These are phyloP conservation scores for Pandemis cinnamomeana DNA, from an alignment of 2,888 invertebrate genomes.

Conservation along the genomic window DNA sequence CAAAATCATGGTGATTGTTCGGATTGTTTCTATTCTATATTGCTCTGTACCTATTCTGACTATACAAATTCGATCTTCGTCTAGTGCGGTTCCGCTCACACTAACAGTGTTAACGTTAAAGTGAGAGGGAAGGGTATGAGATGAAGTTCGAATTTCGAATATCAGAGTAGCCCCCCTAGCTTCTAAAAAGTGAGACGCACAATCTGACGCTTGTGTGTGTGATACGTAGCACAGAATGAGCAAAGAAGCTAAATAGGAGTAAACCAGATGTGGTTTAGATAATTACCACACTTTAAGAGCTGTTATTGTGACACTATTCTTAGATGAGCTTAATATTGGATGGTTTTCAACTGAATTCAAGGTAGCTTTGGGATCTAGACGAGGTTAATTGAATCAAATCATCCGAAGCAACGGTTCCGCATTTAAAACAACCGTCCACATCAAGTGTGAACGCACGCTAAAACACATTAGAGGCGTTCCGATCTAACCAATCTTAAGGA, in stretches of 20 bases:
- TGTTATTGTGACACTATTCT: neutral
- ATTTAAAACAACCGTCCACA: neutral
- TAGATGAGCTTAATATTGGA: neutral
- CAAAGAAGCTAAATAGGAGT: neutral
- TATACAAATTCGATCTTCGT: too few relatives aligned
- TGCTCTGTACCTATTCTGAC: too few relatives aligned
- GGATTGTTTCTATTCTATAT: too few relatives aligned
- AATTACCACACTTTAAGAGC: neutral
- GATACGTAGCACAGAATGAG: neutral
- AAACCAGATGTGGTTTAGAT: neutral
- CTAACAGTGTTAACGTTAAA: too few relatives aligned
- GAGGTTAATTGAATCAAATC: slow-evolving; percentile 5
- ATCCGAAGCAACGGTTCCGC: slow-evolving; percentile 16
- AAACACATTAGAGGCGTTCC: slow-evolving; percentile 1
- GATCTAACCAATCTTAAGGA: slow-evolving; percentile 9
- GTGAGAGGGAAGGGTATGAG: too few relatives aligned
- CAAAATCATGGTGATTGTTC: neutral
- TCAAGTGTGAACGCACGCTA: neutral
- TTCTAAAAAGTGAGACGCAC: slow-evolving; percentile 1
- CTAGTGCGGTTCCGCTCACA: too few relatives aligned
- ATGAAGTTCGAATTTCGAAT: too few relatives aligned
- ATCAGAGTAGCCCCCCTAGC: neutral
- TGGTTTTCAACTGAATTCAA: neutral
- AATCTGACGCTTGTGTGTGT: neutral
- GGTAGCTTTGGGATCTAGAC: neutral